Evolutionary conservation across 2,113 vertebrate genomes (phyloP), one percentile per base, ranked within the genome.

Genomic region (Picathartes gymnocephalus): DNA sequence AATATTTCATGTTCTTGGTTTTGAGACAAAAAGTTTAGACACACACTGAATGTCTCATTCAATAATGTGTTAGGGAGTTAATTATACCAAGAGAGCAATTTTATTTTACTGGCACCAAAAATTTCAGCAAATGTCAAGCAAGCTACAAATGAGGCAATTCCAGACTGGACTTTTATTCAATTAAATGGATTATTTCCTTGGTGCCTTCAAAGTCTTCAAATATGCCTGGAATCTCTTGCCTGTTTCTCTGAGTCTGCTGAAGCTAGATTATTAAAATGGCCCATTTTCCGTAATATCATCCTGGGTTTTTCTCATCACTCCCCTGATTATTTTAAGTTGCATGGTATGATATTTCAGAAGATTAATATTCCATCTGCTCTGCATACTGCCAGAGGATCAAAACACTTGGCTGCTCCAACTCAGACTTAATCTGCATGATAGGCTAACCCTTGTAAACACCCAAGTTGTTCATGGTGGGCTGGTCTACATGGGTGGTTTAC

Each of bases 171-270:
- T 80, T 80, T 66, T 77, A 83, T 90, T 93, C 79, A 93, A 93
- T 92, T 95, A 90, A 92, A 96, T 73, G 17, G 37, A 93, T 93
- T 88, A 69, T 93, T 92, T 96, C 93, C 93, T 95, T 96, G 82
- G 88, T 97, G 90, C 85, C 93, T 96, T 94, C 37, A 2, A 88
- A 93, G 88, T 80, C 79, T 93, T 92, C 85, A 94, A 57, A 82
- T 90, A 88, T 92, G 90, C 94, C 95, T 92, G 95, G 95, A 95
- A 92, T 95, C 85, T 88, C 68, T 70, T 82, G 73, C 50, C 74
- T 45, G 7, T 88, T 94, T 88, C 68, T 92, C 66, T 42, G 54
- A 93, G 54, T 77, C 74, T 86, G 58, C 37, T 0, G 3, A 73
- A 87, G 69, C 21, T 40, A 80, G 50, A 58, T 86, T 92, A 88